phyloP scores from a whole-genome alignment of 2,797 vertebrate species.

The Smutsia gigantea region DNA sequence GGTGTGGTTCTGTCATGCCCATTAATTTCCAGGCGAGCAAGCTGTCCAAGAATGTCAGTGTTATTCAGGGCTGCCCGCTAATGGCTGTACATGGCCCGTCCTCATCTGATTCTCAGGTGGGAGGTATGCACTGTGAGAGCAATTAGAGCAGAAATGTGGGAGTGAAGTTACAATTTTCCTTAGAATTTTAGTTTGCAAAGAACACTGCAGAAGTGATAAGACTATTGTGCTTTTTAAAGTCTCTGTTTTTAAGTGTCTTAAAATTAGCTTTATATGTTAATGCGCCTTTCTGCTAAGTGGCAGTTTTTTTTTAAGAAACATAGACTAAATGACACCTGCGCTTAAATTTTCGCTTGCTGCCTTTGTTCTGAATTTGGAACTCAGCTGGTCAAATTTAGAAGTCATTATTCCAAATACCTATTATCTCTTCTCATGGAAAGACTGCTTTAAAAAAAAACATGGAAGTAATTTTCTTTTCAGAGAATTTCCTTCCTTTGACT shows the following conservation, averaged over 20 bases:
- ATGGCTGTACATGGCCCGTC: too few relatives aligned
- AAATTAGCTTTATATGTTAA: neutral
- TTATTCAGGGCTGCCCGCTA: accelerated
- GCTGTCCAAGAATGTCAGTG: too few relatives aligned
- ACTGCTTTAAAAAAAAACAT: neutral
- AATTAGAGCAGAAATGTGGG: neutral
- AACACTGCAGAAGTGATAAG: neutral
- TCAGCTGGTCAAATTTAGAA: constrained; percentile 1
- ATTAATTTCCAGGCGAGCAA: neutral
- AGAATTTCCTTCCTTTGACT: neutral
- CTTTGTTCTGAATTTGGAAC: neutral
- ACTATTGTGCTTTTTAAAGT: neutral
- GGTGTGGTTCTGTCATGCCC: accelerated
- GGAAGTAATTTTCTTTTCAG: neutral
- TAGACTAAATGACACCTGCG: neutral
- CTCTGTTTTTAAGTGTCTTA: neutral
- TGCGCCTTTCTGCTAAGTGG: neutral
- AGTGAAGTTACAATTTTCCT: neutral
- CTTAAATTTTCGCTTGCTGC: neutral
- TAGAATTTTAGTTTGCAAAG: neutral
- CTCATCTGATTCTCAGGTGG: neutral
- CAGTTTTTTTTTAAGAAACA: neutral
- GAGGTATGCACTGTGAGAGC: neutral
- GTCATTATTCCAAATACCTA: neutral
- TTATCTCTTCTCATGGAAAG: neutral